Conservation (phyloP, 2,888 invertebrate genomes). For the Muscina levida region DNA sequence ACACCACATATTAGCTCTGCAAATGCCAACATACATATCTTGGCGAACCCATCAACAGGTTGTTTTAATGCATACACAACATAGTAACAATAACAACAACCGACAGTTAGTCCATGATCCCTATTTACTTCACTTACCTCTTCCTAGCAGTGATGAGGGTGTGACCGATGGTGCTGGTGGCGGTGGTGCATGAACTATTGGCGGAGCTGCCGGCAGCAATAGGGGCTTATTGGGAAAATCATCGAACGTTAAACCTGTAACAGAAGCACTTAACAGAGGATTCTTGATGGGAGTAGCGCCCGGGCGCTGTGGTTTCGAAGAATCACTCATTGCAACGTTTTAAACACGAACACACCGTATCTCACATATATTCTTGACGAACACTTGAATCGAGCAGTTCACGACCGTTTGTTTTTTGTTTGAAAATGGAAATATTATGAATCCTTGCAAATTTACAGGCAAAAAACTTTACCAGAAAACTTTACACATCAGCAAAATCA, state of each 20-base stretch:
- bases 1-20: no score
- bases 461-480: conserved; percentile 19
- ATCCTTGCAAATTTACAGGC: not conserved
- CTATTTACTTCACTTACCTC: conserved; percentile 58
- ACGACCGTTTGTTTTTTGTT: no score
- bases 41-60: not conserved
- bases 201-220: conserved; percentile 84
- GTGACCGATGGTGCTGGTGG: conserved; percentile 62
- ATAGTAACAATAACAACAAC: conserved; percentile 2
- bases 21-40: no score
- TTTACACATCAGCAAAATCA: conserved; percentile 64
- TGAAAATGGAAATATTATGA: no score
- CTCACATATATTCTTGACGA: not conserved
- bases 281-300: conserved; percentile 81
- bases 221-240: conserved; percentile 87
- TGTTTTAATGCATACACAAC: not conserved
- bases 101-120: no score
- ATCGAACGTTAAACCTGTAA: conserved; percentile 86
- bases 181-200: conserved; percentile 71
- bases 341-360: conserved; percentile 69
- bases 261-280: conserved; percentile 87
- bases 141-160: conserved; percentile 65
- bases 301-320: conserved; percentile 53
- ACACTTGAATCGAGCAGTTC: no score
- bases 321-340: conserved; percentile 51